These are phyloP conservation scores for Falco rusticolus DNA, from an alignment of 2,797 vertebrate species.

Conservation along the genomic window DNA sequence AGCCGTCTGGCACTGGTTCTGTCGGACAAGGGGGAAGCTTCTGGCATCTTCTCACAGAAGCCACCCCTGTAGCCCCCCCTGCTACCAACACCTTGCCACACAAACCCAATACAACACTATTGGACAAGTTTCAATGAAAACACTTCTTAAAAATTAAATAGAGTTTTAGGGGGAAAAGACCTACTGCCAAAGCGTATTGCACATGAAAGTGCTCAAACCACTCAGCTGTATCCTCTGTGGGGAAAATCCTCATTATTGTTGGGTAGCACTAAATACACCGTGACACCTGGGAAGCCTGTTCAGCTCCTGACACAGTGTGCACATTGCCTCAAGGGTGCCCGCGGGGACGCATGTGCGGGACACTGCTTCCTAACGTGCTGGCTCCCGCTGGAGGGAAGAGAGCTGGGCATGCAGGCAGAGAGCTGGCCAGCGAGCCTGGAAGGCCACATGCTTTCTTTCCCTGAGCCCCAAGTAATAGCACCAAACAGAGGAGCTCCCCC, in stretches of 20 bases:
- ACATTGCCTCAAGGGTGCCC: background rate
- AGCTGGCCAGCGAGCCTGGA: background rate
- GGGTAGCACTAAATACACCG: background rate
- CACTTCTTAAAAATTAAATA: background rate
- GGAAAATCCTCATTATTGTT: background rate
- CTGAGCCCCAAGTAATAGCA: background rate
- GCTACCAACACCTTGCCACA: no score
- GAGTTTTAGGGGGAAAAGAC: background rate
- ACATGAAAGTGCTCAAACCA: background rate
- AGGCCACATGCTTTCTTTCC: background rate
- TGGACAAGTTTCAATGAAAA: background rate
- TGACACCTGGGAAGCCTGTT: background rate
- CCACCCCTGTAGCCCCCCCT: no score
- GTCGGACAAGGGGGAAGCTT: no score
- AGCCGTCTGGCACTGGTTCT: no score
- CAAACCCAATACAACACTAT: no score
- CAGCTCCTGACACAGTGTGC: background rate
- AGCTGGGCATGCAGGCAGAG: no score
- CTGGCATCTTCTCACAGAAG: no score
- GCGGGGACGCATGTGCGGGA: accelerated
- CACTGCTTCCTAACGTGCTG: background rate
- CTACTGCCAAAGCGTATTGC: background rate
- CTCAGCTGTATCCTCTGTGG: background rate
- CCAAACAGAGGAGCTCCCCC: background rate
- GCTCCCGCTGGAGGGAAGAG: background rate